Percentiles rank a stretch among this genome's conserved stretches.
Evolutionary conservation across 2,888 invertebrate species (phyloP).

Genomic region (Hecatera dysodea): DNA sequence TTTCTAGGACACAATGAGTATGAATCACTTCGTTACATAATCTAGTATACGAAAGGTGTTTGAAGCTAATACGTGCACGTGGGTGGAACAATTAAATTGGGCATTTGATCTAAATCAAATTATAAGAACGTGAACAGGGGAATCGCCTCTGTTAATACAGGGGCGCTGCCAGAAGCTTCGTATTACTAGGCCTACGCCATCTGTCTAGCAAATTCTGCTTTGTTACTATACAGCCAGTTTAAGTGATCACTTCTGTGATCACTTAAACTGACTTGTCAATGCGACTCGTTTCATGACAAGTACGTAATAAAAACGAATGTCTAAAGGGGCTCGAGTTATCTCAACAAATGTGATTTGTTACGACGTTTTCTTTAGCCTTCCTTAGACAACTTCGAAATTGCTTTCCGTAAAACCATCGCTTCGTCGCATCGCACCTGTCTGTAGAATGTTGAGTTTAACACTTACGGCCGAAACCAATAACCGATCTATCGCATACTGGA

Average conservation of each 20-base stretch:
- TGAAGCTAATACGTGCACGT: conserved; percentile 6
- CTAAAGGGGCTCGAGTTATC: too few species aligned
- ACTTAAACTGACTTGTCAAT: neutral
- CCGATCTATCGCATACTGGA: too few species aligned
- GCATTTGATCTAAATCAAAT: neutral
- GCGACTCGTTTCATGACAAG: neutral
- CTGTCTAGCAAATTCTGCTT: neutral
- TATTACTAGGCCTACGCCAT: neutral
- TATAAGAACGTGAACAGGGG: neutral
- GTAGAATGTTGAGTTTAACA: neutral
- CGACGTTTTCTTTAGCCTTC: neutral
- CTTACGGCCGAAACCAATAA: too few species aligned
- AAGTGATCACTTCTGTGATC: neutral
- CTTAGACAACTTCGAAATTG: neutral
- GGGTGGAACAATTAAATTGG: conserved; percentile 14
- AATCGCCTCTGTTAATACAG: neutral
- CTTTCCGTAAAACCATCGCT: neutral
- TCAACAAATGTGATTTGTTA: neutral
- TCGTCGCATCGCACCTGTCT: neutral
- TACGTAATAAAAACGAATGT: neutral
- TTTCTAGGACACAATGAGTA: conserved; percentile 38
- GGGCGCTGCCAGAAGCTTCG: neutral
- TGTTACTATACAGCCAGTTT: neutral
- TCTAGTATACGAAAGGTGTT: conserved; percentile 12
- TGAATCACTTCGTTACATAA: conserved; percentile 49